Conservation (phyloP, 2,113 vertebrate genomes). For the Aptenodytes patagonicus region DNA sequence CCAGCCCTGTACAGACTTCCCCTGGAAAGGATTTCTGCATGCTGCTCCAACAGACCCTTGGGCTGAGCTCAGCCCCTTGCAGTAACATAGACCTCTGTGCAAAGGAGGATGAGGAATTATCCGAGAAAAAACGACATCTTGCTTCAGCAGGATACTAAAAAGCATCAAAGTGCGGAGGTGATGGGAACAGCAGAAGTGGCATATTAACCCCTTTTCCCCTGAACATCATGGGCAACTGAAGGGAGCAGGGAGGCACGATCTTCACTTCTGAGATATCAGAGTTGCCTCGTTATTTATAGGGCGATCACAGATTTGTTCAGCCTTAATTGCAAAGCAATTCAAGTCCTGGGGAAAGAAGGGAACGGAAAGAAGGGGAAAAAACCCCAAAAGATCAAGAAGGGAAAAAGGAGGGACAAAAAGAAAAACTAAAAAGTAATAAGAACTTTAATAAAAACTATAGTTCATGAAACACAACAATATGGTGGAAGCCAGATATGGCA, state of each 20-base stretch:
- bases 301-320: background rate
- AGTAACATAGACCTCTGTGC: background rate
- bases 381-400: background rate
- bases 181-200: background rate
- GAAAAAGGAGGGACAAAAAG: background rate
- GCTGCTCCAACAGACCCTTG: background rate
- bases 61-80: background rate
- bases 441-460: background rate
- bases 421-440: background rate
- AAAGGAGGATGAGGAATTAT: background rate
- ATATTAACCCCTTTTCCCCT: background rate
- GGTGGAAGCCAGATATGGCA: background rate
- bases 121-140: background rate
- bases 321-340: background rate
- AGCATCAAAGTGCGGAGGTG: background rate
- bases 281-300: background rate
- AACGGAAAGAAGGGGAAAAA: background rate
- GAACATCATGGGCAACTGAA: background rate
- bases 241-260: background rate
- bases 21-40: background rate
- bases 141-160: background rate
- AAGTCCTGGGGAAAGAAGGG: background rate
- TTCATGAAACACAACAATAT: background rate
- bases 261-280: background rate
- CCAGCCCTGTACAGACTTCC: background rate